Evolutionary conservation across 1,140 invertebrate species (phyloP).

Genomic region (Cheumatopsyche charites): DNA sequence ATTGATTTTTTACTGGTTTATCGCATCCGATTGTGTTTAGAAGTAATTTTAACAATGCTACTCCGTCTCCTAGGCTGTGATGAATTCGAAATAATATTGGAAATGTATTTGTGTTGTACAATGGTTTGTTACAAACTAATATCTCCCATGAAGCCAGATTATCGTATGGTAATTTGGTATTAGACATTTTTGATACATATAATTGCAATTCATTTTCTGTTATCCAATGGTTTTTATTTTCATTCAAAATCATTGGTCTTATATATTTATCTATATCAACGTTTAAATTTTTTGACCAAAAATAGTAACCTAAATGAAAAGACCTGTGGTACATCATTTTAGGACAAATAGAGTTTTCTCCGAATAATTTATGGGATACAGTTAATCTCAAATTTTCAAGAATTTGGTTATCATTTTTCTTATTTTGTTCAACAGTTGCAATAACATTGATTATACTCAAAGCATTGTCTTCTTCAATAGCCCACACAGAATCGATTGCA

Average conservation of each 20-base stretch:
- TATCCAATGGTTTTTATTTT: slow-evolving; percentile 47
- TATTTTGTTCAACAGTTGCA: slow-evolving; percentile 54
- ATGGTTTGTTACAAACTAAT: slow-evolving; percentile 55
- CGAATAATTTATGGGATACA: slow-evolving; percentile 32
- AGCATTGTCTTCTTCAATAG: slow-evolving; percentile 57
- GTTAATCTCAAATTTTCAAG: slow-evolving; percentile 35
- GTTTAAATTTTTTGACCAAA: slow-evolving; percentile 56
- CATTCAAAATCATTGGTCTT: slow-evolving; percentile 53
- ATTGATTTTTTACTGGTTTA: slow-evolving; percentile 42
- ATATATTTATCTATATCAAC: slow-evolving; percentile 57
- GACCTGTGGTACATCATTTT: slow-evolving; percentile 58
- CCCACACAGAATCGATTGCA: slow-evolving; percentile 62
- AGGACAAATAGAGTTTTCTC: slow-evolving; percentile 17
- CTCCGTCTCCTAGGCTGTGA: slow-evolving; percentile 61
- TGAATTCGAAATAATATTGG: slow-evolving; percentile 62
- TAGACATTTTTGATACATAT: slow-evolving; percentile 53
- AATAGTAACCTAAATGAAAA: slow-evolving; percentile 61
- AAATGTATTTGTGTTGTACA: slow-evolving; percentile 50
- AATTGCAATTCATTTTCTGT: slow-evolving; percentile 52
- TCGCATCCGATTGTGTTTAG: slow-evolving; percentile 57
- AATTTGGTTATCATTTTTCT: slow-evolving; percentile 39
- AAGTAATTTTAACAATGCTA: slow-evolving; percentile 59
- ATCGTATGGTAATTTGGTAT: slow-evolving; percentile 56
- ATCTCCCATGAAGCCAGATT: slow-evolving; percentile 61
- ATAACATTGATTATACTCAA: slow-evolving; percentile 59